These are phyloP conservation scores for Poecile montanus DNA, from an alignment of 2,797 vertebrate genomes.

Conservation along the genomic window DNA sequence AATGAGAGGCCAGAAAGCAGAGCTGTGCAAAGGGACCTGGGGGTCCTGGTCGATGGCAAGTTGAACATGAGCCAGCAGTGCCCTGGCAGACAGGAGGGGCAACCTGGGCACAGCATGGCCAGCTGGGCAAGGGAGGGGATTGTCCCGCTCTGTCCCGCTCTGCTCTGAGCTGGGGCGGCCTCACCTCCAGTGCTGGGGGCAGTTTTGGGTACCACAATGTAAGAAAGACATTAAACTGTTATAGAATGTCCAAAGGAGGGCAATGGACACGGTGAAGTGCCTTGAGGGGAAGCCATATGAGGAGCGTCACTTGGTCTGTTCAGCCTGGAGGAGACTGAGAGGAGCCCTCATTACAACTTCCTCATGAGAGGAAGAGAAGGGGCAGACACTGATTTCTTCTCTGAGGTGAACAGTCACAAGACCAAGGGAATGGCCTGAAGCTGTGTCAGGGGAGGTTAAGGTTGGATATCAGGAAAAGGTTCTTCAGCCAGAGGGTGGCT, in stretches of 20 bases:
- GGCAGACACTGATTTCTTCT: not conserved
- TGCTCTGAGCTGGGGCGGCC: accelerated
- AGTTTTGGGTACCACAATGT: not conserved
- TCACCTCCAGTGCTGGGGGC: accelerated
- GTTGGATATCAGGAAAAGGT: not conserved
- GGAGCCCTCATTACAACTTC: not conserved
- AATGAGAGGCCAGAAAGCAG: not conserved
- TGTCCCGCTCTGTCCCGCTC: accelerated
- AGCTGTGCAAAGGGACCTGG: not conserved
- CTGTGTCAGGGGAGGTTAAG: not conserved
- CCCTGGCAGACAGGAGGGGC: not conserved
- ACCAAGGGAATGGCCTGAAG: not conserved
- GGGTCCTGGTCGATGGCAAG: not conserved
- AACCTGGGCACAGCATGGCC: not conserved
- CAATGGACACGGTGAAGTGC: not conserved
- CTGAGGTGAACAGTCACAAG: not conserved
- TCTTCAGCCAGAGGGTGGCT: not conserved
- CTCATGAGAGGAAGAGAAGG: not conserved
- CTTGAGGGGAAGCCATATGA: not conserved
- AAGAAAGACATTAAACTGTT: not conserved
- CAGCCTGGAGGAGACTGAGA: not conserved
- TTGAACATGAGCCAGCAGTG: not conserved
- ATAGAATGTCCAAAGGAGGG: not conserved
- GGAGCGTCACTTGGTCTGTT: no score
- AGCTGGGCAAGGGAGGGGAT: not conserved